These are phyloP conservation scores for Microcebus tavaratra DNA, from an alignment of 2,113 vertebrate species.

Conservation along the genomic window DNA sequence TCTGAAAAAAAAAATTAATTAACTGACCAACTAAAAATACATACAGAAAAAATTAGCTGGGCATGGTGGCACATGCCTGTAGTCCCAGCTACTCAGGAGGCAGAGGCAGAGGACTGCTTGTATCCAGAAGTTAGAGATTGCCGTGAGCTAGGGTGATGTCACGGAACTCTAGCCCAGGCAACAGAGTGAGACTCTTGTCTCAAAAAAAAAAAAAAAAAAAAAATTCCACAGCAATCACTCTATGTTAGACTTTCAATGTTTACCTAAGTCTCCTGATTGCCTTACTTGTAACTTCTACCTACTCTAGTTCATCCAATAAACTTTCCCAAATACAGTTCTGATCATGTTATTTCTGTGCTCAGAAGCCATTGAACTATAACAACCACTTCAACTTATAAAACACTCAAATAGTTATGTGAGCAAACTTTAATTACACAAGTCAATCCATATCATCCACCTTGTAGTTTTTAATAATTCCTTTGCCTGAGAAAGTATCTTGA, in stretches of 20 bases:
- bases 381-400: not conserved
- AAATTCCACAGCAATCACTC: not conserved
- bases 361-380: not conserved
- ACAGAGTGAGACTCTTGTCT: too few relatives aligned
- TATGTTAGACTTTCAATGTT: not conserved
- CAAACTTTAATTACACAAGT: conserved; percentile 12
- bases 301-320: not conserved
- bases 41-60: too few relatives aligned
- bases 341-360: not conserved
- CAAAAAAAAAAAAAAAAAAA: too few relatives aligned
- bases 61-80: too few relatives aligned
- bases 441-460: not conserved
- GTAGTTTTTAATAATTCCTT: conserved; percentile 2
- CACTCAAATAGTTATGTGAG: conserved; percentile 5
- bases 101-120: too few relatives aligned
- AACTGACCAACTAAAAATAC: too few relatives aligned
- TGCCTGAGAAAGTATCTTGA: not conserved
- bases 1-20: too few relatives aligned
- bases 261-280: not conserved
- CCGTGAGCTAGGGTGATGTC: too few relatives aligned
- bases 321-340: not conserved
- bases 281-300: not conserved
- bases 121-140: too few relatives aligned
- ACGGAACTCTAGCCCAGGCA: too few relatives aligned
- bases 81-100: too few relatives aligned